These are phyloP conservation scores for Myripristis murdjan DNA, from an alignment of 2,797 vertebrate species.

Conservation along the genomic window DNA sequence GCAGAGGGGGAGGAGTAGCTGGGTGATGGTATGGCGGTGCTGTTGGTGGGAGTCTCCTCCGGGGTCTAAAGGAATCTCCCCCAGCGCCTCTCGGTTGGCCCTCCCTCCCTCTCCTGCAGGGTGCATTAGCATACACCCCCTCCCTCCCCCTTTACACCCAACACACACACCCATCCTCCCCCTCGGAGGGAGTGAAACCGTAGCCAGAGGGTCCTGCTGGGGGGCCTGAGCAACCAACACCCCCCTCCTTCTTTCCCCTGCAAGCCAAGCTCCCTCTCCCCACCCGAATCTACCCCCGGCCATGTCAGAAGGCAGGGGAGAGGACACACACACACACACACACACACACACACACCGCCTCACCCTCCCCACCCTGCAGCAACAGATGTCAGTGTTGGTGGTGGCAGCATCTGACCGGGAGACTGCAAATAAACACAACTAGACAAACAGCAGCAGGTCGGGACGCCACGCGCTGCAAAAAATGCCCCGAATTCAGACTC, in stretches of 20 bases:
- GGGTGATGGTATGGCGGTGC: neutral
- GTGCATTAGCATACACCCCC: conserved; percentile 28
- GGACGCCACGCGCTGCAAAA: too few species aligned
- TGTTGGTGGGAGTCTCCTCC: neutral
- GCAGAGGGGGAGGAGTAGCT: conserved; percentile 2
- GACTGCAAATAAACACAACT: conserved; percentile 42
- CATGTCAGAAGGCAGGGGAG: neutral
- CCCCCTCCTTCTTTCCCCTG: neutral
- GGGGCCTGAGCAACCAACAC: too few species aligned
- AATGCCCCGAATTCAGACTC: too few species aligned
- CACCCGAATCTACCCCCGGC: neutral
- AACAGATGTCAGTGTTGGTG: conserved; percentile 40
- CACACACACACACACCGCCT: neutral
- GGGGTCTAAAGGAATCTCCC: conserved; percentile 30
- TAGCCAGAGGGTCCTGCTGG: conserved; percentile 18
- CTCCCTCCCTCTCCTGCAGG: neutral
- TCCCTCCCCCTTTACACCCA: neutral
- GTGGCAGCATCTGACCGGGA: conserved; percentile 30
- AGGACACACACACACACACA: too few species aligned
- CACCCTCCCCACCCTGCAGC: neutral
- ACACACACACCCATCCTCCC: neutral
- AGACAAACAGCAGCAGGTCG: conserved; percentile 21
- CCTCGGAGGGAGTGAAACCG: conserved; percentile 16
- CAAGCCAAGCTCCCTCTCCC: neutral
- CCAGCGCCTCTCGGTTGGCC: conserved; percentile 1